Percentiles rank a stretch among this genome's conserved stretches.
These are phyloP conservation scores for Oryzias melastigma DNA, from an alignment of 2,113 vertebrate species.

Conservation along the genomic window DNA sequence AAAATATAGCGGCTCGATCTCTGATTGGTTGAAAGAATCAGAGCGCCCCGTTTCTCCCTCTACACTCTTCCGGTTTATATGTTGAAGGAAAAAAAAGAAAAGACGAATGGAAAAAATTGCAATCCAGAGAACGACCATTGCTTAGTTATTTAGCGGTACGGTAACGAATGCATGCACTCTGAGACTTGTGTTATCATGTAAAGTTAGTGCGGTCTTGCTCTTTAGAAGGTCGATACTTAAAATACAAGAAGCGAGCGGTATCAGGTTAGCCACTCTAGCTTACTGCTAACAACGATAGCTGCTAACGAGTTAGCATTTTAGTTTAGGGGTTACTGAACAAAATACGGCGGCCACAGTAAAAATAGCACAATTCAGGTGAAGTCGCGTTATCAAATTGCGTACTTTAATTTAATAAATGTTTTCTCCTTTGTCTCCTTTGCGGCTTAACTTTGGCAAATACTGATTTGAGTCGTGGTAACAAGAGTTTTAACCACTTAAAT, in stretches of 20 bases:
- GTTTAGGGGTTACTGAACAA: constrained; percentile 17
- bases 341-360: not conserved
- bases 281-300: constrained; percentile 46
- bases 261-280: constrained; percentile 51
- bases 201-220: not conserved
- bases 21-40: constrained; percentile 35
- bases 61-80: constrained; percentile 73
- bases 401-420: not conserved
- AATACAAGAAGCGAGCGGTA: constrained; percentile 28
- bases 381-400: not conserved
- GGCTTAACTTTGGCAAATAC: constrained; percentile 4
- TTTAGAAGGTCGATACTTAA: constrained; percentile 28
- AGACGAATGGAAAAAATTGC: constrained; percentile 74
- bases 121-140: constrained; percentile 59
- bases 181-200: not conserved
- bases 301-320: constrained; percentile 46
- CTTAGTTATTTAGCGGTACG: constrained; percentile 41
- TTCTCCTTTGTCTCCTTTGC: not conserved
- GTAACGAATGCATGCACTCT: constrained; percentile 36
- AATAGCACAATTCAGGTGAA: not conserved
- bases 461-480: too few species aligned
- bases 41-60: constrained; percentile 17
- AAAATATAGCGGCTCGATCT: not conserved
- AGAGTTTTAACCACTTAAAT: too few species aligned
- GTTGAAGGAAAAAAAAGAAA: constrained; percentile 65